A percentile compares a stretch with the other conserved stretches of the same genome.
phyloP scores from a whole-genome alignment of 37 sponge, comb jelly and placozoan species.

The Haliclona indistincta region DNA sequence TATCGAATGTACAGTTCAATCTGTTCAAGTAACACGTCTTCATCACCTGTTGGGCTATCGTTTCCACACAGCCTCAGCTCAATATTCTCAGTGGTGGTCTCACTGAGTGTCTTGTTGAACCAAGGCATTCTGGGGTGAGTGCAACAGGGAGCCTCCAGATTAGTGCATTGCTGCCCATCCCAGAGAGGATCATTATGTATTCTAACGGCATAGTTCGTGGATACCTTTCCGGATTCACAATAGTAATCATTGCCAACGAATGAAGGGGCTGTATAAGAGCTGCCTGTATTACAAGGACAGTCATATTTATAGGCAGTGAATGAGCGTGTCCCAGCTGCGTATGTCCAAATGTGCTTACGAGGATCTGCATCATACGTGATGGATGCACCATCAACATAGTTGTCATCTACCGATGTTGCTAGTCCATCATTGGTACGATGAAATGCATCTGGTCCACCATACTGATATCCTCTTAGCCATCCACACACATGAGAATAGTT shows the following conservation, averaged over 20 bases:
- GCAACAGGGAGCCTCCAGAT: constrained; percentile 4
- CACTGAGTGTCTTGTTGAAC: constrained; percentile 9
- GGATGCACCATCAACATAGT: constrained; percentile 10
- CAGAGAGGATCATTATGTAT: constrained; percentile 14
- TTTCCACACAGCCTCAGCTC: constrained; percentile 23
- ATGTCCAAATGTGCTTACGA: constrained; percentile 13
- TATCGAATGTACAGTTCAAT: not conserved
- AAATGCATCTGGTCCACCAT: no score
- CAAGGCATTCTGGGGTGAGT: constrained; percentile 12
- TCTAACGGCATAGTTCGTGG: not conserved
- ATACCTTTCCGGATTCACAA: constrained; percentile 7
- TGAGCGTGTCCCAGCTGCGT: not conserved
- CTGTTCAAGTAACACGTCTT: not conserved
- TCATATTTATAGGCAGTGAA: not conserved
- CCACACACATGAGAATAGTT: no score
- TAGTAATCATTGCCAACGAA: constrained; percentile 35
- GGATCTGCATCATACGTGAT: not conserved
- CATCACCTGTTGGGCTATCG: not conserved
- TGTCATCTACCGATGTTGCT: not conserved
- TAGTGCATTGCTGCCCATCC: constrained; percentile 16
- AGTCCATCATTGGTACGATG: no score
- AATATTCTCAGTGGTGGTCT: not conserved
- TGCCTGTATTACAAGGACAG: constrained; percentile 5
- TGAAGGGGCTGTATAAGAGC: not conserved
- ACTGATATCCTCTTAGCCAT: no score